Base-by-base conservation (phyloP, 2,888 invertebrate species). In the Perizoma flavofasciatum region DNA sequence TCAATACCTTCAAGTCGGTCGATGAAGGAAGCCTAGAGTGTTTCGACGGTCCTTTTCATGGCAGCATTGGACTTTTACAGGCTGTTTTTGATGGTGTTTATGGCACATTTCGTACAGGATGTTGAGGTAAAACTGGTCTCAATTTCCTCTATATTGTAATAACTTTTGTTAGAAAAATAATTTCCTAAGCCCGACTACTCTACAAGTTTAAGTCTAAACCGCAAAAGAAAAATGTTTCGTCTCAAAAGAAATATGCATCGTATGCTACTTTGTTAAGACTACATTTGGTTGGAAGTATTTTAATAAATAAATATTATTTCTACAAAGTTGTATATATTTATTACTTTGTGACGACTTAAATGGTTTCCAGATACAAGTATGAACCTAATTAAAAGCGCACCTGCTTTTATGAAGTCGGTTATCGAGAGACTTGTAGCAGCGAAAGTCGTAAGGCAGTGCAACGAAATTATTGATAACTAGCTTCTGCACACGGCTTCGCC, bases 211-310 rank as follows among this genome's bases (percentile, higher is more conserved):
- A 45, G 69, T 57, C 68, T 70, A 74, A 73, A 71, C 69, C 70
- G 70, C 72, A 71, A 65, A 70, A 76, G 72, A 78, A 77, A 75
- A 77, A 73, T 74, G 65, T 68, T 70, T 71, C 63, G 61, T 65
- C 63, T 67, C 57, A 68, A 63, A 43, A 72, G 63, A 75, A 73
- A 71, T 71, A 71, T 69, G 63, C 59, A 68, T 71, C 59, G 8
- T 39, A 39, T 39, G 55, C 56, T 61, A 49, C 57, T 56, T 56
- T 63, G 49, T 49, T 54, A 37, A 49, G 40, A n/a, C 11, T 35
- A 39, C 49, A 49, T 49, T 40, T 45, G 58, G 32, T 34, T 53
- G 43, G 6, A 40, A 45, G 45, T 53, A 59, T 53, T 48, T 52
- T 22, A 34, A 49, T 49, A 53, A 44, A 53, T 49, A 53, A 53